These are phyloP conservation scores for Vannuccia rotundouncinata DNA, from an alignment of 2,888 invertebrate genomes.

Conservation along the genomic window DNA sequence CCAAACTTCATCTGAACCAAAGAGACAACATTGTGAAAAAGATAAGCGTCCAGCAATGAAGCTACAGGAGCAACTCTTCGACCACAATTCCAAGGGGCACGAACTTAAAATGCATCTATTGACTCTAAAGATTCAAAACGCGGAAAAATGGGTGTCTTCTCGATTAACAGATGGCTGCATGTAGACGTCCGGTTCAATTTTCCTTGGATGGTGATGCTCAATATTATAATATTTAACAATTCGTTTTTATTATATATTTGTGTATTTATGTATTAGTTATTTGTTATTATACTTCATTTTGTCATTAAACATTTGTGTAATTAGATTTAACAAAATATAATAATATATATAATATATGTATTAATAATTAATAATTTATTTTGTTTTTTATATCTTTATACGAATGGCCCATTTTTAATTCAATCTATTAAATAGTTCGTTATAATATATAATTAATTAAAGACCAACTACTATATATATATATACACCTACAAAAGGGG, in stretches of 20 bases:
- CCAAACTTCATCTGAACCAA: neutral
- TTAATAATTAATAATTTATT: neutral
- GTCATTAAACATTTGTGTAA: neutral
- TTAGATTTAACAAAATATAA: neutral
- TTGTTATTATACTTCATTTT: neutral
- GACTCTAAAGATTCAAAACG: neutral
- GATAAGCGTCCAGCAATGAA: neutral
- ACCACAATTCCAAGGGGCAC: neutral
- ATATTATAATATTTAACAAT: neutral
- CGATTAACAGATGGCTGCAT: neutral
- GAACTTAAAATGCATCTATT: neutral
- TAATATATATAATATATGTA: neutral
- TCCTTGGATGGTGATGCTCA: neutral
- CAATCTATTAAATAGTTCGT: neutral
- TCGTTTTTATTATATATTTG: neutral
- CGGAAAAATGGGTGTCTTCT: neutral
- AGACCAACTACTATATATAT: neutral
- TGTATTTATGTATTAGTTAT: neutral
- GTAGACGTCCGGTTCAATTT: neutral
- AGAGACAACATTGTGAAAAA: neutral
- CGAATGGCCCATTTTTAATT: neutral
- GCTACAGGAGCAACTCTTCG: neutral
- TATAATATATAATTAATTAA: neutral
- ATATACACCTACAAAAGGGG: neutral
- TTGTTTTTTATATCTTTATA: neutral